Conservation (phyloP, 2,888 invertebrate genomes). For the Pharmacophagus antenor region DNA sequence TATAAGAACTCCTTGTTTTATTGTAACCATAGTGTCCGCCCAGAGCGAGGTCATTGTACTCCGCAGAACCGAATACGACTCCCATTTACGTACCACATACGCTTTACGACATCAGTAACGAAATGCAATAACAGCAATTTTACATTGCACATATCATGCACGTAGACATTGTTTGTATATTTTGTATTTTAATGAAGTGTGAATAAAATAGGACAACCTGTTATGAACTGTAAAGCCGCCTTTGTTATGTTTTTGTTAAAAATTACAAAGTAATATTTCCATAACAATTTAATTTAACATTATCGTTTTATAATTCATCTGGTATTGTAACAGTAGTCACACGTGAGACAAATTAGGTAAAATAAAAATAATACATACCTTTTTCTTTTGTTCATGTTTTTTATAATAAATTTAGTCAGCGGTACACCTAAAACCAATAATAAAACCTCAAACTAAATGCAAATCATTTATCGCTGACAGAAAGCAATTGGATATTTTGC, state of each 20-base stretch:
- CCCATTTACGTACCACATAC: constrained; percentile 32
- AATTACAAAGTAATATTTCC: too few relatives aligned
- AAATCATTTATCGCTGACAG: constrained; percentile 48
- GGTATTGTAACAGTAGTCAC: too few relatives aligned
- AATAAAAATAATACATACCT: too few relatives aligned
- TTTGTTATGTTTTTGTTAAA: too few relatives aligned
- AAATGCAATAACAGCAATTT: constrained; percentile 33
- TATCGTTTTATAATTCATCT: too few relatives aligned
- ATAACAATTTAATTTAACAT: too few relatives aligned
- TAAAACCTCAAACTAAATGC: constrained; percentile 38
- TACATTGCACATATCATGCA: constrained; percentile 25
- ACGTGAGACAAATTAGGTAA: too few relatives aligned
- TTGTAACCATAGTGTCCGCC: constrained; percentile 31
- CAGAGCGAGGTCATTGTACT: constrained; percentile 40
- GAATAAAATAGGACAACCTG: too few relatives aligned
- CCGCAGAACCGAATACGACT: constrained; percentile 35
- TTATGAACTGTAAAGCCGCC: too few relatives aligned
- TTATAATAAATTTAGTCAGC: neutral
- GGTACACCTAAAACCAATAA: neutral
- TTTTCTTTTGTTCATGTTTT: neutral
- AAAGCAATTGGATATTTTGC: constrained; percentile 52
- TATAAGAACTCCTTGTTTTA: constrained; percentile 28
- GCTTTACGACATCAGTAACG: constrained; percentile 39
- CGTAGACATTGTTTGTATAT: too few relatives aligned
- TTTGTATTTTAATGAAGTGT: too few relatives aligned